phyloP scores from a whole-genome alignment of 2,797 vertebrate species.

The Tinamus major region DNA sequence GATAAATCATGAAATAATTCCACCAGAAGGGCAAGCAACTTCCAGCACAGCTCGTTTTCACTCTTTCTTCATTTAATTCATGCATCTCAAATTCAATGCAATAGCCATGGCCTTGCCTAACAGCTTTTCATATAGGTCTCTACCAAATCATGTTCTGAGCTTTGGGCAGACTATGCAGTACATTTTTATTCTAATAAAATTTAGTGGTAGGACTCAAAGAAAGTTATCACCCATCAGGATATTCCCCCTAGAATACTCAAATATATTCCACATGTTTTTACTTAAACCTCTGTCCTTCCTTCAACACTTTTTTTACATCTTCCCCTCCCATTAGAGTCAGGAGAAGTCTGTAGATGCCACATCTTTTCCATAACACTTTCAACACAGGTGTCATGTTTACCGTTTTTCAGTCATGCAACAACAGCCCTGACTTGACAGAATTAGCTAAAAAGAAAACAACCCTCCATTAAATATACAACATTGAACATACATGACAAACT shows the following conservation, averaged over 20 bases:
- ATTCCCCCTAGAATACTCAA: not conserved
- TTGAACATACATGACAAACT: too few relatives aligned
- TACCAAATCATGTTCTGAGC: not conserved
- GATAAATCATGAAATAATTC: not conserved
- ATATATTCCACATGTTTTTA: not conserved
- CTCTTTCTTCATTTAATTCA: not conserved
- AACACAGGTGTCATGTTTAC: not conserved
- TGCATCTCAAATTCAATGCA: not conserved
- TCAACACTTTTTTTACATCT: not conserved
- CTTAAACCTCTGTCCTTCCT: not conserved
- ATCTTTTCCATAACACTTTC: too few relatives aligned
- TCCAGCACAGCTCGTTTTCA: not conserved
- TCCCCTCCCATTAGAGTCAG: not conserved
- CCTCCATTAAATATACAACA: too few relatives aligned
- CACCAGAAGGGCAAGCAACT: not conserved
- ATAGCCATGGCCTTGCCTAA: rapidly evolving
- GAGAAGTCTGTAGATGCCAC: not conserved
- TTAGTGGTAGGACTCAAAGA: not conserved
- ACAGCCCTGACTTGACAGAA: not conserved
- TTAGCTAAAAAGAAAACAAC: not conserved
- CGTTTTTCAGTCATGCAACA: not conserved
- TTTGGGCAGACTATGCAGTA: not conserved
- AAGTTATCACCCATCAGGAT: too few relatives aligned
- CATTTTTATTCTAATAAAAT: rapidly evolving
- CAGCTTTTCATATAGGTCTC: not conserved